Evolutionary conservation across 1,140 invertebrate genomes (phyloP).

Genomic region (Bemisia tabaci): DNA sequence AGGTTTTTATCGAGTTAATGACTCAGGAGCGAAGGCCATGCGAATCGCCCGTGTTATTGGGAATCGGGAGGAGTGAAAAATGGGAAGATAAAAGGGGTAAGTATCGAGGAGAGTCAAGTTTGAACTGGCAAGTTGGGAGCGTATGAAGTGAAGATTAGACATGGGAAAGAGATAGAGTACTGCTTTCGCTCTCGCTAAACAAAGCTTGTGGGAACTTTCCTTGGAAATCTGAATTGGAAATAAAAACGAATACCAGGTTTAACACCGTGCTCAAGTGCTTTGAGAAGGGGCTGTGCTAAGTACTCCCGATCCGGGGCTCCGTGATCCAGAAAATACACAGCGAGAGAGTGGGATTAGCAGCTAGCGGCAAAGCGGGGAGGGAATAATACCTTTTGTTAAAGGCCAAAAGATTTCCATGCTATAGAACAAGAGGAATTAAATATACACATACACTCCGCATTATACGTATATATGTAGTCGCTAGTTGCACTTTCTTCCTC

Average conservation of each 20-base stretch:
- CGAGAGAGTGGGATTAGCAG: constrained; percentile 18
- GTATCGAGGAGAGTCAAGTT: constrained; percentile 1
- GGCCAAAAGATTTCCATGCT: constrained; percentile 17
- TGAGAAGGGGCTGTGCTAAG: constrained; percentile 5
- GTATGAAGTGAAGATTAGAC: not conserved
- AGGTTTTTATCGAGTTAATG: no score
- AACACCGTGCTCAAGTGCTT: constrained; percentile 17
- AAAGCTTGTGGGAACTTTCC: not conserved
- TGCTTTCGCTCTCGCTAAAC: not conserved
- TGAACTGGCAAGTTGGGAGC: not conserved
- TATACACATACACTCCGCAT: not conserved
- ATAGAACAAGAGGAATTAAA: constrained; percentile 19
- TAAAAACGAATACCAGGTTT: constrained; percentile 13
- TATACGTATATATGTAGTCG: not conserved
- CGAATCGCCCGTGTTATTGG: no score
- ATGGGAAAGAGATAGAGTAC: not conserved
- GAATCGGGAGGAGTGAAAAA: no score
- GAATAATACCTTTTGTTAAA: constrained; percentile 23
- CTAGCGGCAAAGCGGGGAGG: not conserved
- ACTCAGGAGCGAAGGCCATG: no score
- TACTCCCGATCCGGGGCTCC: constrained; percentile 4
- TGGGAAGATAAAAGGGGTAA: no score
- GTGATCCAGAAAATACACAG: constrained; percentile 22
- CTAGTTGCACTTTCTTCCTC: constrained; percentile 9
- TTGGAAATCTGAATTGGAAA: constrained; percentile 1